Evolutionary conservation across 1,140 invertebrate genomes (phyloP).

Genomic region (Limonius californicus): DNA sequence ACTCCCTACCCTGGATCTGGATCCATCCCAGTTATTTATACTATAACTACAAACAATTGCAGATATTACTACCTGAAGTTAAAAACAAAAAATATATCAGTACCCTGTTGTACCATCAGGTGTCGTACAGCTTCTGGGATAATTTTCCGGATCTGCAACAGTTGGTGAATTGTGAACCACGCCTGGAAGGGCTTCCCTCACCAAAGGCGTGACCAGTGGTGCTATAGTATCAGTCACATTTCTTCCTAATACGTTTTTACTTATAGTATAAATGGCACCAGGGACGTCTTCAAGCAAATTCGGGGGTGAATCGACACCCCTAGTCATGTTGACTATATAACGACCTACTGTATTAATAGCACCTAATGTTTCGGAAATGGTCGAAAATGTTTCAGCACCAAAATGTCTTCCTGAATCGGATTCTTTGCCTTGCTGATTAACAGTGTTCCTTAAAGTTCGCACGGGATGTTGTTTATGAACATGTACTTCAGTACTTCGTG

Average conservation of each 20-base stretch:
- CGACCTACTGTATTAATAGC: slow-evolving; percentile 78
- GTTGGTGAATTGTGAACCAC: slow-evolving; percentile 40
- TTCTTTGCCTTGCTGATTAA: neutral
- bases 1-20: too few relatives aligned
- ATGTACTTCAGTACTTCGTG: slow-evolving; percentile 20
- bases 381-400: slow-evolving; percentile 51
- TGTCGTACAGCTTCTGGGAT: slow-evolving; percentile 65
- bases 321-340: slow-evolving; percentile 77
- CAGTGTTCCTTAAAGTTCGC: neutral
- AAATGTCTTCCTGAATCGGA: slow-evolving; percentile 37
- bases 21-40: too few relatives aligned
- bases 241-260: slow-evolving; percentile 73
- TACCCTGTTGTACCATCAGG: slow-evolving; percentile 73
- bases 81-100: neutral
- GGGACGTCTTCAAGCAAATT: slow-evolving; percentile 55
- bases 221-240: slow-evolving; percentile 77
- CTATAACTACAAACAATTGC: too few relatives aligned
- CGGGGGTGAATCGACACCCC: slow-evolving; percentile 49
- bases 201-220: slow-evolving; percentile 57
- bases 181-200: slow-evolving; percentile 61
- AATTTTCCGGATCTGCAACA: slow-evolving; percentile 36
- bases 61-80: too few relatives aligned
- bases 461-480: neutral
- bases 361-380: slow-evolving; percentile 65
- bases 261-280: slow-evolving; percentile 72